A percentile compares a stretch with the other conserved stretches of the same genome.
These are phyloP conservation scores for Meloe dianella DNA, from an alignment of 2,888 invertebrate species.

Conservation along the genomic window DNA sequence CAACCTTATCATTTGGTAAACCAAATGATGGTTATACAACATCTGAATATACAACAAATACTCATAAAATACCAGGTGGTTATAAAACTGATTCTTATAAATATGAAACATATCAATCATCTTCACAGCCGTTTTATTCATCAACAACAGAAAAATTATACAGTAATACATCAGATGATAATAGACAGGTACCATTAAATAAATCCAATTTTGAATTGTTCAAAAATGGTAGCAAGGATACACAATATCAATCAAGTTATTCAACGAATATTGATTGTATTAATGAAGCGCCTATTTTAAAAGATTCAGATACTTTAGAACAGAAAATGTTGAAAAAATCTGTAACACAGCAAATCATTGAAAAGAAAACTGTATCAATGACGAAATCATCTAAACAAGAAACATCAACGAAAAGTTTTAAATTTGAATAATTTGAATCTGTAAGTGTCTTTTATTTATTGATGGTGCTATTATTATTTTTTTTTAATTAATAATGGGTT, in stretches of 20 bases:
- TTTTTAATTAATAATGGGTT: constrained; percentile 40
- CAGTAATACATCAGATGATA: constrained; percentile 39
- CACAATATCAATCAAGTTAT: constrained; percentile 49
- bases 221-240: constrained; percentile 48
- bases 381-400: constrained; percentile 60
- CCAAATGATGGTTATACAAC: constrained; percentile 49
- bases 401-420: constrained; percentile 56
- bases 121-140: constrained; percentile 51
- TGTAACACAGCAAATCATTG: constrained; percentile 71
- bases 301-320: constrained; percentile 66
- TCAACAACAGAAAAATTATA: constrained; percentile 55
- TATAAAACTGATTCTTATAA: constrained; percentile 55
- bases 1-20: background rate
- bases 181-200: constrained; percentile 38
- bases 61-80: constrained; percentile 56
- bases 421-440: constrained; percentile 50
- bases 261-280: constrained; percentile 53
- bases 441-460: constrained; percentile 46
- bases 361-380: constrained; percentile 72
- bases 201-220: constrained; percentile 45
- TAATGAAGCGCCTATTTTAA: constrained; percentile 53
- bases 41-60: constrained; percentile 54
- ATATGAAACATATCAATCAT: constrained; percentile 54
- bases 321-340: constrained; percentile 72
- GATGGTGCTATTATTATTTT: constrained; percentile 48